Evolutionary conservation across 2,797 vertebrate genomes (phyloP).

Genomic region (Malurus splendens): DNA sequence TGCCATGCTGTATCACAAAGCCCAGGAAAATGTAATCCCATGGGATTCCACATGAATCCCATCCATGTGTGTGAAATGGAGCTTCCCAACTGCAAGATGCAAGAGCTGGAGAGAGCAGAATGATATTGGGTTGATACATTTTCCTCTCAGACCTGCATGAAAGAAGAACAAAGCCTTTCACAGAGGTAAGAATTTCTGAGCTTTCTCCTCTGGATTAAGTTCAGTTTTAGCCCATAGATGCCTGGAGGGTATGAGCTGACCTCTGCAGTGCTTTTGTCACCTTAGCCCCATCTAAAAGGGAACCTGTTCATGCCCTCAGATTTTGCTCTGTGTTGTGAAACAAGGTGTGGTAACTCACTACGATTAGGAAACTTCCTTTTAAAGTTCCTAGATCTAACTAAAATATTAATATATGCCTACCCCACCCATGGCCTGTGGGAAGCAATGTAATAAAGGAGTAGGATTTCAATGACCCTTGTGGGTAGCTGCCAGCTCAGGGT

Average conservation of each 20-base stretch:
- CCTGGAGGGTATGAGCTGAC: neutral
- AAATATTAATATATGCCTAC: neutral
- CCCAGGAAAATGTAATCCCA: neutral
- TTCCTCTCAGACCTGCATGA: neutral
- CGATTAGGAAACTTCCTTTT: neutral
- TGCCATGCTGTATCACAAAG: neutral
- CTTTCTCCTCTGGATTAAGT: neutral
- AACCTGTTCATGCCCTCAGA: neutral
- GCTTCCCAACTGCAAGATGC: neutral
- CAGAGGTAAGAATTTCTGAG: neutral
- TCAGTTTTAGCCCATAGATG: neutral
- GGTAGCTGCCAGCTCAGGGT: neutral
- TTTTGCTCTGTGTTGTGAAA: neutral
- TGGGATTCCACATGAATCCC: accelerated
- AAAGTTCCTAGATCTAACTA: neutral
- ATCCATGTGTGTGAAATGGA: neutral
- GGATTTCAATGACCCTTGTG: neutral
- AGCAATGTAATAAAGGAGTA: neutral
- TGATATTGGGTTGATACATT: neutral
- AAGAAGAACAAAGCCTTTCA: neutral
- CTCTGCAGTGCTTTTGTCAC: neutral
- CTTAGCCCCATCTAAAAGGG: neutral
- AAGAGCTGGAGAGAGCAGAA: neutral
- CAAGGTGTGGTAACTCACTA: neutral
- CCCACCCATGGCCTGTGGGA: neutral